Evolutionary conservation across 2,888 invertebrate genomes (phyloP), one percentile per base, ranked within the genome.

Genomic region (Trilocha varians): DNA sequence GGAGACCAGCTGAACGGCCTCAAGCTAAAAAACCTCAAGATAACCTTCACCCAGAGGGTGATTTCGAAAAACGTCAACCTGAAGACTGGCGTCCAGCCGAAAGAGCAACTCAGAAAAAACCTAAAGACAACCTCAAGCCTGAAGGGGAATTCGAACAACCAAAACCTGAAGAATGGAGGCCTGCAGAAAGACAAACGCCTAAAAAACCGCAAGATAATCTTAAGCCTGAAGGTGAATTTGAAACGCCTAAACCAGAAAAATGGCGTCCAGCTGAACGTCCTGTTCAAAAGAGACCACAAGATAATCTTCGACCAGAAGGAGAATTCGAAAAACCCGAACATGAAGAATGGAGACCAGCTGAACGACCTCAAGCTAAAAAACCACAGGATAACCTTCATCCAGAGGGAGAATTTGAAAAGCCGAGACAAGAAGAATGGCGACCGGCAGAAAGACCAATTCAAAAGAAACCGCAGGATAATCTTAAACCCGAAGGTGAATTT

Each of bases 81-180:
- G 61, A 62, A 0, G 60, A 69, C 39, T 69, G 65, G 55, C 67
- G 53, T 1, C 72, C 75, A 2, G 70, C 65, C 13, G 80, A 86
- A 45, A 67, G 87, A 40, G 74, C 71, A 2, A 65, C 59, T 41
- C 78, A 65, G 18, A 57, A 57, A 3, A 60, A 56, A 38, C 49
- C 62, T 1, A 15, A 49, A 38, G 87, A 87, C 50, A 87, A 87
- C 48, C 60, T 91, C 0, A 73, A 70, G 43, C 86, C 88, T 0
- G 90, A 91, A 65, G 89, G 90, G 3, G 87, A 89, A 8, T 89
- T 91, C 56, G 87, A 87, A 38, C 54, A 59, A 37, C 87, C 80
- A 1, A 68, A 68, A 38, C 83, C 87, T 0, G 89, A 90, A 54
- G 87, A 59, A 41, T 85, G 68, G 62, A 54, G 59, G 8, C 76